Percentiles rank a stretch among this genome's conserved stretches.
Evolutionary conservation across 2,113 vertebrate genomes (phyloP).

Genomic region (Clarias batrachus): DNA sequence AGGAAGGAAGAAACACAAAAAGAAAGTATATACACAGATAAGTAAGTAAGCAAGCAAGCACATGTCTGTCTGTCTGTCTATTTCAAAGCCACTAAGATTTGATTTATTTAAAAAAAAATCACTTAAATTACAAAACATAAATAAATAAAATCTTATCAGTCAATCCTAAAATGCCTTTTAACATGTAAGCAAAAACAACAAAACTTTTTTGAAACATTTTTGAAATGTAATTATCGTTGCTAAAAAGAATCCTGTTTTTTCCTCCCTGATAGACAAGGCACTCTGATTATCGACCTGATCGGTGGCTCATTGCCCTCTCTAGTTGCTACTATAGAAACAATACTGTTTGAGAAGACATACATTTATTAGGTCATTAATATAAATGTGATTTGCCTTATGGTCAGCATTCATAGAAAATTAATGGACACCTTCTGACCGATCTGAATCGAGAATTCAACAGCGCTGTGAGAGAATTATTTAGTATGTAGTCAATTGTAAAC

Average conservation of each 20-base stretch:
- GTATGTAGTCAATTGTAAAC: background rate
- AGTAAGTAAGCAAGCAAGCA: background rate
- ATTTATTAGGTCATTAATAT: background rate
- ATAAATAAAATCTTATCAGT: background rate
- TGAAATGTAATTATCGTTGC: background rate
- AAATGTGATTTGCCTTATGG: background rate
- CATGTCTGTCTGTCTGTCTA: background rate
- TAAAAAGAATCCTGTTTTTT: background rate
- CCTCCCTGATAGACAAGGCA: background rate
- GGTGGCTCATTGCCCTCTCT: background rate
- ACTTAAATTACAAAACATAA: background rate
- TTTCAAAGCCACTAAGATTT: background rate
- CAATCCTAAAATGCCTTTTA: background rate
- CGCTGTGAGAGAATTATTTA: background rate
- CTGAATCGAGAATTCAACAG: background rate
- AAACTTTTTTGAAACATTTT: background rate
- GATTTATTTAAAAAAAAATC: background rate
- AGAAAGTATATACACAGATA: too few relatives aligned
- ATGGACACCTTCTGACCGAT: background rate
- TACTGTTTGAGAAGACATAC: background rate
- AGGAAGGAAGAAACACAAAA: background rate
- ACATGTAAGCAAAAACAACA: background rate
- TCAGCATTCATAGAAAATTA: background rate
- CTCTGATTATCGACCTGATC: background rate
- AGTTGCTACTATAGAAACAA: background rate